Percentiles rank a stretch among this genome's conserved stretches.
Conservation (phyloP, 2,888 invertebrate species). For the Lasius fuliginosus region DNA sequence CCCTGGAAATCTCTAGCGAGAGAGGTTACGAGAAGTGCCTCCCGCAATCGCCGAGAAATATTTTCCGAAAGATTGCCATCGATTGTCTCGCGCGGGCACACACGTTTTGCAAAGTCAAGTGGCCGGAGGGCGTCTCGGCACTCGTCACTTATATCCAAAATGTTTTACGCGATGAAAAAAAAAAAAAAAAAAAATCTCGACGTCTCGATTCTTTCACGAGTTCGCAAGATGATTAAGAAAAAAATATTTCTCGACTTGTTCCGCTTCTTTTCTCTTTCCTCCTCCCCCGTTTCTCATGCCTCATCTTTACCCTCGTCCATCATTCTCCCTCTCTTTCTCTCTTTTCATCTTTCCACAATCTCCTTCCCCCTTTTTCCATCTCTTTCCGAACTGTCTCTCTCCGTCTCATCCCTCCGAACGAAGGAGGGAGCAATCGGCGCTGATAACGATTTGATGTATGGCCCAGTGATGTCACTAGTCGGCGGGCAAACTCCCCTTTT, state of each 20-base stretch:
- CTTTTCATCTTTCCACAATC: conserved; percentile 51
- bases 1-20: conserved; percentile 22
- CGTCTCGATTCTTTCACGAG: conserved; percentile 31
- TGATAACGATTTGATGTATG: conserved; percentile 86
- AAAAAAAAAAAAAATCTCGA: background rate
- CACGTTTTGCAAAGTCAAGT: background rate
- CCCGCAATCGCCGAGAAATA: background rate
- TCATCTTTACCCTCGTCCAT: conserved; percentile 45
- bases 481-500: conserved; percentile 75
- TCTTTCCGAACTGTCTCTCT: conserved; percentile 45
- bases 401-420: conserved; percentile 55
- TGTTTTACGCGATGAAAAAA: conserved; percentile 1
- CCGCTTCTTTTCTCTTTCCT: conserved; percentile 7
- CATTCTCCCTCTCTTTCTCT: conserved; percentile 34
- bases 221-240: background rate
- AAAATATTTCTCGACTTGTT: conserved; percentile 26
- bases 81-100: background rate
- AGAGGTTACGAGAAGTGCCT: background rate
- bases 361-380: conserved; percentile 59
- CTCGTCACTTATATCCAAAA: background rate
- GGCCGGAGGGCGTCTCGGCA: background rate
- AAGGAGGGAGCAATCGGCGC: conserved; percentile 76
- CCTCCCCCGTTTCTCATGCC: background rate
- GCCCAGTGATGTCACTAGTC: conserved; percentile 83
- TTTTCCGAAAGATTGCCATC: conserved; percentile 7